Conservation (phyloP, 2,797 vertebrate genomes). For the Chrosomus eos region DNA sequence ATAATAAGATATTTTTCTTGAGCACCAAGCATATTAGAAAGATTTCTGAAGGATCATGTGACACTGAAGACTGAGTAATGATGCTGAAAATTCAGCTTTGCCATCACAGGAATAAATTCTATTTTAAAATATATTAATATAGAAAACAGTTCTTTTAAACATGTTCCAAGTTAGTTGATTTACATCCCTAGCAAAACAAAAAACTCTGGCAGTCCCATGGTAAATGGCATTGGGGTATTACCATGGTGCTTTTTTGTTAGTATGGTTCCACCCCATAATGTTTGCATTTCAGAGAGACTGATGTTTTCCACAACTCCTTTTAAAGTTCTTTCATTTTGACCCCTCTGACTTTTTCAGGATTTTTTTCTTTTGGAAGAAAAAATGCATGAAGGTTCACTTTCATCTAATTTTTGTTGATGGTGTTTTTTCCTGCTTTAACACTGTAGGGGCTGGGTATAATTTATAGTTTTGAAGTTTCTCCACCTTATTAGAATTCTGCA, state of each 20-base stretch:
- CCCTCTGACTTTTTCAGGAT: background rate
- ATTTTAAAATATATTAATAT: background rate
- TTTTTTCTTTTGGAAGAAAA: background rate
- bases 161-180: background rate
- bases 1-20: background rate
- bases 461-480: slow-evolving; percentile 48
- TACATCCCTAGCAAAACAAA: background rate
- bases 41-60: background rate
- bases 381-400: background rate
- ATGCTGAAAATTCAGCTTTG: background rate
- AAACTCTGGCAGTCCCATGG: background rate
- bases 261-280: background rate
- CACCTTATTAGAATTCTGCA: slow-evolving; percentile 45
- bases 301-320: background rate
- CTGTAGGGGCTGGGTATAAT: slow-evolving; percentile 36
- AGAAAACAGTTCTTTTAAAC: background rate
- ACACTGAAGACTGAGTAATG: background rate
- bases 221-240: background rate
- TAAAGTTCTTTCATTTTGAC: background rate
- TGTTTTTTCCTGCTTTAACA: slow-evolving; percentile 7
- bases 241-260: background rate
- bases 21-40: background rate
- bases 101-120: background rate
- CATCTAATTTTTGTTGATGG: slow-evolving; percentile 6
- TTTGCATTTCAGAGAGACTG: background rate